Conservation (phyloP, 2,888 invertebrate species). For the Enoplolaimus lenunculus region DNA sequence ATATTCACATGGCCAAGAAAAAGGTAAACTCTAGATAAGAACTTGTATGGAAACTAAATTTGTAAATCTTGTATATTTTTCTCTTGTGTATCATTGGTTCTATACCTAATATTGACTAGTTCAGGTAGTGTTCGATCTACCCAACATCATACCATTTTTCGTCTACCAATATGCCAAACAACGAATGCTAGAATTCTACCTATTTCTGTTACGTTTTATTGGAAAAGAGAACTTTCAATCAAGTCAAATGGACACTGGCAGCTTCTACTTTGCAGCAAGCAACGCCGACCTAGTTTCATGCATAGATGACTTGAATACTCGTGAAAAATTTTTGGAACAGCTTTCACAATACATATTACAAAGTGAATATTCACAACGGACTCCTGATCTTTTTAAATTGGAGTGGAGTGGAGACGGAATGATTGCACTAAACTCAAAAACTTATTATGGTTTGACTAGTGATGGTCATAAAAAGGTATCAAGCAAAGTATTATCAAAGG, state of each 20-base stretch:
- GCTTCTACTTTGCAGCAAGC: background rate
- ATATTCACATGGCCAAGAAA: background rate
- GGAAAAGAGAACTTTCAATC: background rate
- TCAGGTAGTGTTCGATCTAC: background rate
- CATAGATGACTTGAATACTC: background rate
- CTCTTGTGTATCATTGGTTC: no score
- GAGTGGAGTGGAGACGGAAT: slow-evolving; percentile 8
- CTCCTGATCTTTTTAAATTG: background rate
- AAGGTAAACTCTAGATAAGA: no score
- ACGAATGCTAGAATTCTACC: slow-evolving; percentile 8
- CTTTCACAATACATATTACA: background rate
- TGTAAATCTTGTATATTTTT: no score
- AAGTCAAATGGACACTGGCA: slow-evolving; percentile 3
- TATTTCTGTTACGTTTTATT: background rate
- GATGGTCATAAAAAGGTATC: background rate
- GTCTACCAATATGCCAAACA: background rate
- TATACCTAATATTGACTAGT: no score
- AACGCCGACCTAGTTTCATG: background rate
- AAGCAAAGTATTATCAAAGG: background rate
- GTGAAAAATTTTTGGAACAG: background rate
- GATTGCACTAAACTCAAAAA: slow-evolving; percentile 7
- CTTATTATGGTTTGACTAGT: background rate
- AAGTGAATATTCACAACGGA: background rate
- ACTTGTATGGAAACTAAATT: no score
- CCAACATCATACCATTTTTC: slow-evolving; percentile 3